phyloP scores from a whole-genome alignment of 2,888 invertebrate genomes.

The Hedychridium roseum region DNA sequence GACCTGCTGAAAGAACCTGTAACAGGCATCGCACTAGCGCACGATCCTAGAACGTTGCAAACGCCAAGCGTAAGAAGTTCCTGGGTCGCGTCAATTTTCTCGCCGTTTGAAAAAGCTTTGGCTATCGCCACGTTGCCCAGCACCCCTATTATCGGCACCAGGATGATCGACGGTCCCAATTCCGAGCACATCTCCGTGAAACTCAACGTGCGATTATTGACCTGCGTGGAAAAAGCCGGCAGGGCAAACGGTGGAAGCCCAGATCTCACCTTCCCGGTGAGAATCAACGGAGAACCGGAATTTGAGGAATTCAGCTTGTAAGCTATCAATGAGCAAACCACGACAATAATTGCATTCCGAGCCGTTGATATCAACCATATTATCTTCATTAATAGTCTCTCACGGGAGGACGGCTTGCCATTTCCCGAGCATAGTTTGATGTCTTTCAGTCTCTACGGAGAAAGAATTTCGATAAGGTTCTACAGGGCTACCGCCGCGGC shows the following conservation, averaged over 20 bases:
- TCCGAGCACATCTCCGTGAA: constrained; percentile 79
- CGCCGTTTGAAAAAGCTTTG: constrained; percentile 88
- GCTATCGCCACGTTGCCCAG: constrained; percentile 95
- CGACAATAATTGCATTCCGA: constrained; percentile 84
- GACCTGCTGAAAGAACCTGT: constrained; percentile 89
- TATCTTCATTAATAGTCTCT: constrained; percentile 66
- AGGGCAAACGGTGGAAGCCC: constrained; percentile 76
- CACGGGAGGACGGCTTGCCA: constrained; percentile 60
- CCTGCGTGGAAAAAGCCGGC: constrained; percentile 77
- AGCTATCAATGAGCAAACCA: constrained; percentile 75
- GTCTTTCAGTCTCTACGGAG: constrained; percentile 78
- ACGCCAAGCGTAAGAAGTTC: constrained; percentile 87
- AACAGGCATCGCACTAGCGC: constrained; percentile 90
- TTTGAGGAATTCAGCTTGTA: constrained; percentile 68
- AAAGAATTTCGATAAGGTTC: constrained; percentile 25
- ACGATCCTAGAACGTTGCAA: constrained; percentile 86
- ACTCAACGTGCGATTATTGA: constrained; percentile 68
- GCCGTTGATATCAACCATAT: constrained; percentile 84
- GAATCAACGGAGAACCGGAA: constrained; percentile 71
- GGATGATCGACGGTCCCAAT: constrained; percentile 83
- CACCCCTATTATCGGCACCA: constrained; percentile 90
- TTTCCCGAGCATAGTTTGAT: constrained; percentile 65
- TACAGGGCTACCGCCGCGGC: background rate
- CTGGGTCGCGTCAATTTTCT: constrained; percentile 87
- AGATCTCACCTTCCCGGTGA: constrained; percentile 78